Percentiles rank a stretch among this genome's conserved stretches.
Evolutionary conservation across 2,797 vertebrate species (phyloP).

Genomic region (Sebastes alutus): DNA sequence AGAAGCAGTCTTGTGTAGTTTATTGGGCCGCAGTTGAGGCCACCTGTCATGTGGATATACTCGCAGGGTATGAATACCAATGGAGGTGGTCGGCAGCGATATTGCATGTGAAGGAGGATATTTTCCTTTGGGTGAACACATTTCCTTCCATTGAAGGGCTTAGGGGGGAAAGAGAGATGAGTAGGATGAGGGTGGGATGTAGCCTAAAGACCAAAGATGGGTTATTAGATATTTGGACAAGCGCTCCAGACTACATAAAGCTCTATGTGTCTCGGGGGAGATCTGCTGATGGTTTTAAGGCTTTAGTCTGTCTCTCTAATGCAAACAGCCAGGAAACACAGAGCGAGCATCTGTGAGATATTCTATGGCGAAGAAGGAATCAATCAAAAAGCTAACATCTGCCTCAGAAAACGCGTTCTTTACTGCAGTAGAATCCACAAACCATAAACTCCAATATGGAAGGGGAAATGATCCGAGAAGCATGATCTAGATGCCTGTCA

Average conservation of each 20-base stretch:
- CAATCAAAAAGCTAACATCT: conserved; percentile 73
- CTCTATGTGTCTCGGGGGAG: conserved; percentile 51
- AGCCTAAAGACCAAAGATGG: conserved; percentile 69
- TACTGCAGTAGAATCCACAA: conserved; percentile 67
- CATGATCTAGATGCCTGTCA: conserved; percentile 67
- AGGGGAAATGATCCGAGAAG: conserved; percentile 65
- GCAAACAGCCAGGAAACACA: conserved; percentile 57
- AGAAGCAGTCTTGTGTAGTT: conserved; percentile 49
- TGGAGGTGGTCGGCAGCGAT: conserved; percentile 44
- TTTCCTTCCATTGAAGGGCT: conserved; percentile 50
- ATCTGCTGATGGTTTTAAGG: conserved; percentile 65
- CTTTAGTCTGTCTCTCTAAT: conserved; percentile 48
- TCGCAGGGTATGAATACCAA: conserved; percentile 24
- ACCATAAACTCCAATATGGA: conserved; percentile 66
- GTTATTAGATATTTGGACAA: conserved; percentile 80
- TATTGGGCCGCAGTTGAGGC: conserved; percentile 63
- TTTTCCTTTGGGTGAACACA: conserved; percentile 60
- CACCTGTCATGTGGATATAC: conserved; percentile 70
- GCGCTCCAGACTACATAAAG: conserved; percentile 58
- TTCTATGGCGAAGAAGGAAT: conserved; percentile 50
- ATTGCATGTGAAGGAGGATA: conserved; percentile 51
- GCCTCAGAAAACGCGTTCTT: conserved; percentile 61
- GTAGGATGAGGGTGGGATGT: conserved; percentile 62
- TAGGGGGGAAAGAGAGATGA: conserved; percentile 52
- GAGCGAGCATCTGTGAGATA: conserved; percentile 50